Evolutionary conservation across 2,888 invertebrate species (phyloP).

Genomic region (Gibbula magus): DNA sequence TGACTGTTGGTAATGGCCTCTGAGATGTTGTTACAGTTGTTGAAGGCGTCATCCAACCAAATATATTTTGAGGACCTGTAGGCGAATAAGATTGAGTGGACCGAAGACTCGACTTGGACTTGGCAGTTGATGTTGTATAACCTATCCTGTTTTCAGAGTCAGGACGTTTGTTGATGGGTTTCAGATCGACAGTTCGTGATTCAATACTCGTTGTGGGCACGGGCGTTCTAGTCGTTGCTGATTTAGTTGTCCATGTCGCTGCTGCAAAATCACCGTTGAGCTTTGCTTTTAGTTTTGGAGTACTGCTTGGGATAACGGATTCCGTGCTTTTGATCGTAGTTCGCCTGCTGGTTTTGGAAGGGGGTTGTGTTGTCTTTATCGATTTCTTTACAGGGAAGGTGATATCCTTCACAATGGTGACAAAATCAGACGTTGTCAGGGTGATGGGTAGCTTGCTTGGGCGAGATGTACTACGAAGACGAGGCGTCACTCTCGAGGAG

Average conservation of each 20-base stretch:
- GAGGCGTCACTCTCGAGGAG: not conserved
- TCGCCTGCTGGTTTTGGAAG: not conserved
- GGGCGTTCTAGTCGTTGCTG: not conserved
- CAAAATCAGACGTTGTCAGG: not conserved
- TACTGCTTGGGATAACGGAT: too few relatives aligned
- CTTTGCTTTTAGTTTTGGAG: too few relatives aligned
- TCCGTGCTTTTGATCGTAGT: not conserved
- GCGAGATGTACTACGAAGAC: not conserved
- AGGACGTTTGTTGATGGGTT: not conserved
- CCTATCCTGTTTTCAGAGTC: not conserved
- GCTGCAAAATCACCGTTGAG: not conserved
- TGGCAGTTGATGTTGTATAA: too few relatives aligned
- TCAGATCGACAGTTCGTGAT: not conserved
- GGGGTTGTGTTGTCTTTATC: not conserved
- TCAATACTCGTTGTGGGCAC: not conserved
- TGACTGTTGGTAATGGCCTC: not conserved
- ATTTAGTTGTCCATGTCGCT: not conserved
- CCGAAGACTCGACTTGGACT: not conserved
- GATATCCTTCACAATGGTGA: not conserved
- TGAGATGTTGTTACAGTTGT: not conserved
- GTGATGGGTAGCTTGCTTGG: not conserved
- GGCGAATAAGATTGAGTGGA: too few relatives aligned
- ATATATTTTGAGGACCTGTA: conserved; percentile 6
- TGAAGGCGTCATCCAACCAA: conserved; percentile 19
- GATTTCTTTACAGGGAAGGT: not conserved